These are phyloP conservation scores for Chesias legatella DNA, from an alignment of 2,888 invertebrate genomes.

Conservation along the genomic window DNA sequence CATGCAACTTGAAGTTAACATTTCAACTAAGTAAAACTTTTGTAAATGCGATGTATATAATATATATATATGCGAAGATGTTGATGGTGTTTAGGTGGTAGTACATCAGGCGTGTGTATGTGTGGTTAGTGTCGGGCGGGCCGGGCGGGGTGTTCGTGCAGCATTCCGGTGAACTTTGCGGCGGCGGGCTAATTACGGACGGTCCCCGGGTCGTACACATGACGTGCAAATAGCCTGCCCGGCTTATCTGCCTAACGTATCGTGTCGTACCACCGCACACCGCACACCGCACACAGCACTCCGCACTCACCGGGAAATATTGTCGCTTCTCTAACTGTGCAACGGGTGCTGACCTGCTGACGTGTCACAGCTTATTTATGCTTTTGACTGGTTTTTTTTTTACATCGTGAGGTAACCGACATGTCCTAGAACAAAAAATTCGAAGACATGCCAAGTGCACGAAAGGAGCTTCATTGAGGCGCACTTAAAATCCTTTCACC, in stretches of 20 bases:
- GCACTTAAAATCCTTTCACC: too few relatives aligned
- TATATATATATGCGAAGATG: too few relatives aligned
- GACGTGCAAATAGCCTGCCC: conserved; percentile 58
- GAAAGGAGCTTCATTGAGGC: too few relatives aligned
- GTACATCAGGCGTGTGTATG: conserved; percentile 21
- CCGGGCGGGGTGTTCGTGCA: conserved; percentile 52
- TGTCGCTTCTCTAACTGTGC: conserved; percentile 14
- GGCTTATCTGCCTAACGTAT: conserved; percentile 53
- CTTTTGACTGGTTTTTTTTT: too few relatives aligned
- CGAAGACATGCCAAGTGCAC: too few relatives aligned
- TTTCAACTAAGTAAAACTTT: too few relatives aligned
- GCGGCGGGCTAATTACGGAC: conserved; percentile 65
- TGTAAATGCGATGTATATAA: conserved; percentile 7
- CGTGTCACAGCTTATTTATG: conserved; percentile 6
- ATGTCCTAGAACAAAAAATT: too few relatives aligned
- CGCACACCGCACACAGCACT: conserved; percentile 25
- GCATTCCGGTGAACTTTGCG: conserved; percentile 62
- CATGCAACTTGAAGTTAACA: too few relatives aligned
- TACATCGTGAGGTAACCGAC: too few relatives aligned
- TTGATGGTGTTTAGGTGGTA: conserved; percentile 12
- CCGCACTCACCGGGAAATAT: too few relatives aligned
- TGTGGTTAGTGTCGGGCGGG: conserved; percentile 41
- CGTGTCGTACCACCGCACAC: conserved; percentile 30
- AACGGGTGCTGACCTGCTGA: conserved; percentile 8
- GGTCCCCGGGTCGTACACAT: conserved; percentile 43